Evolutionary conservation across 2,113 vertebrate genomes (phyloP).

Genomic region (Cyanoderma ruficeps): DNA sequence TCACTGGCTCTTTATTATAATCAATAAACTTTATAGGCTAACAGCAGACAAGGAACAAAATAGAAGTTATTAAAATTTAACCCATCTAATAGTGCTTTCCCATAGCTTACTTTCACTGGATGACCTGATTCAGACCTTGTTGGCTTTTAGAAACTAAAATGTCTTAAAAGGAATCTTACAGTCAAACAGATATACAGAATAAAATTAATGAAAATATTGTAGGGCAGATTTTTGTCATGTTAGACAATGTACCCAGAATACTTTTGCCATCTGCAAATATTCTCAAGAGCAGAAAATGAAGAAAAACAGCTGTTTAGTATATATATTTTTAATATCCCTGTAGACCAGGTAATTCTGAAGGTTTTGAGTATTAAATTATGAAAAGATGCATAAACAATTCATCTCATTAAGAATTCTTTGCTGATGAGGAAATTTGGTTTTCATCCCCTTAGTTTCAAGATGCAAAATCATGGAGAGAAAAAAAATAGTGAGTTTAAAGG

Average conservation of each 20-base stretch:
- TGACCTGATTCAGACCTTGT: background rate
- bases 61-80: background rate
- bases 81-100: background rate
- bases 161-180: background rate
- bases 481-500: background rate
- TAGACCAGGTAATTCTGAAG: background rate
- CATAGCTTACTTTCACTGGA: background rate
- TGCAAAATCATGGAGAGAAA: background rate
- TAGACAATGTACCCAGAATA: background rate
- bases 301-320: background rate
- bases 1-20: background rate
- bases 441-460: background rate
- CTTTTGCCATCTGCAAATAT: background rate
- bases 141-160: background rate
- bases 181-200: background rate
- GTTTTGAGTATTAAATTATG: background rate
- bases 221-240: background rate
- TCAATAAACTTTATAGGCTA: background rate
- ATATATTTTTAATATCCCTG: background rate
- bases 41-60: background rate
- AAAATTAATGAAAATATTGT: background rate
- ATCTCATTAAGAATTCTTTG: background rate
- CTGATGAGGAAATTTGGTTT: background rate
- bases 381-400: background rate
- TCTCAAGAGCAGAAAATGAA: background rate